Base-by-base conservation (phyloP, 2,113 vertebrate species). In the Okapia johnstoni region DNA sequence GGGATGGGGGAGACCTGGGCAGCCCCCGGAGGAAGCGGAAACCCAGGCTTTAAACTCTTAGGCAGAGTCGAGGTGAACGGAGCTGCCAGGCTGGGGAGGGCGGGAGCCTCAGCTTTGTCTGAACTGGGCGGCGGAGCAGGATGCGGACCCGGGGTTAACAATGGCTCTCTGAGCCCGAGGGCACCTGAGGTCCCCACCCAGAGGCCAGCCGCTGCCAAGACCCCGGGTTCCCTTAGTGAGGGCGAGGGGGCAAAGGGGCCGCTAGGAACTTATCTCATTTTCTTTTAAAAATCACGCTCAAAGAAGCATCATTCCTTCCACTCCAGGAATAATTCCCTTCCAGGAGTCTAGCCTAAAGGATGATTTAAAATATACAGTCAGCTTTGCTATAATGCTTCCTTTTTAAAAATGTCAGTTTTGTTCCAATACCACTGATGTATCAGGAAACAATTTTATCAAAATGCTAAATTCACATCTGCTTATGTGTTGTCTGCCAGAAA, bases 291-390 rank as follows among this genome's bases (percentile, higher is more conserved):
- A 40, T 46, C 17, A 46, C 26, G 11, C 73, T 94, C 79, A 73
- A 50, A 70, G 5, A 93, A 28, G 28, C 63, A 91, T 36, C 33
- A 36, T 33, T 2, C 19, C 70, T 94, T 50, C 33, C 7, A 80
- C 50, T 40, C 40, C 40, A 40, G 30, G n/a, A 54, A 26, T 54
- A 80, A 61, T 25, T 92, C 60, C 60, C 58, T 88, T 73, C 58
- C 60, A 50, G 55, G 40, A 90, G 14, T 40, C 15, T 25, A 73
- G 77, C 52, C 52, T 94, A 55, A 89, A 92, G 94, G 57, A 40
- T 28, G 33, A 77, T 48, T 66, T 85, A 63, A 89, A 86, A 73
- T 54, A 4, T 13, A 66, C 25, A 48, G 11, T 28, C 48, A 40
- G 40, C 40, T 92, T 12, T 25, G 60, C 12, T 13, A 1, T 13